phyloP scores from a whole-genome alignment of 2,888 invertebrate species.

The Andrena dorsata region DNA sequence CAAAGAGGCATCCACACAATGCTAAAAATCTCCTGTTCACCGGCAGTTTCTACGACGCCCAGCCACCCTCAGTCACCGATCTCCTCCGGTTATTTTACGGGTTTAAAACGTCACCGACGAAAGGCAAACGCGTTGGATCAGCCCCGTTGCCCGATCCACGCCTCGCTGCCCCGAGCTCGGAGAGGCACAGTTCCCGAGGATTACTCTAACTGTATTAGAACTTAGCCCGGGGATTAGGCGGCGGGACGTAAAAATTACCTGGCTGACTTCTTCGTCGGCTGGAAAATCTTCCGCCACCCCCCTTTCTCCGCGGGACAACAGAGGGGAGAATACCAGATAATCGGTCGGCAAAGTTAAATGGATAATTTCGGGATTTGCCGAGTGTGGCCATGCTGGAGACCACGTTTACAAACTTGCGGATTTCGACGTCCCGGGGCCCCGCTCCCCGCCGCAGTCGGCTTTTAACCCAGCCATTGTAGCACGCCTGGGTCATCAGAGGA shows the following conservation, averaged over 20 bases:
- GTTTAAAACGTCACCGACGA: slow-evolving; percentile 11
- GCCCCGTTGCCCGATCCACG: slow-evolving; percentile 27
- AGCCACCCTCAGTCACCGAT: slow-evolving; percentile 6
- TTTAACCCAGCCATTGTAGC: slow-evolving; percentile 4
- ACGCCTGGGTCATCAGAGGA: slow-evolving; percentile 48
- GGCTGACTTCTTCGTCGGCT: slow-evolving; percentile 47
- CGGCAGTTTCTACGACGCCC: neutral
- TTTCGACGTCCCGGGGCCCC: slow-evolving; percentile 49
- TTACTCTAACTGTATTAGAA: slow-evolving; percentile 71
- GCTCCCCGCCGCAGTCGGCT: neutral
- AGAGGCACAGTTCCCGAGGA: slow-evolving; percentile 34
- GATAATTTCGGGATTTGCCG: slow-evolving; percentile 80
- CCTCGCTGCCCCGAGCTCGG: neutral
- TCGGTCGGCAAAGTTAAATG: slow-evolving; percentile 79
- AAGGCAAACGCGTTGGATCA: neutral
- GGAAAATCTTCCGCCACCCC: slow-evolving; percentile 4
- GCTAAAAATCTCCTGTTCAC: neutral
- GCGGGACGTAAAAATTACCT: slow-evolving; percentile 59
- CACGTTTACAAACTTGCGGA: slow-evolving; percentile 81
- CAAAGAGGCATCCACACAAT: neutral
- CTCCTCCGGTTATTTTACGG: slow-evolving; percentile 3
- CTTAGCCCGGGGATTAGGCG: slow-evolving; percentile 68
- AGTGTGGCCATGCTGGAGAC: slow-evolving; percentile 68
- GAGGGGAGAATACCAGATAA: slow-evolving; percentile 52
- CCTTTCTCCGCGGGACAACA: neutral